phyloP scores from a whole-genome alignment of 2,797 vertebrate genomes.

The Prunella strophiata region DNA sequence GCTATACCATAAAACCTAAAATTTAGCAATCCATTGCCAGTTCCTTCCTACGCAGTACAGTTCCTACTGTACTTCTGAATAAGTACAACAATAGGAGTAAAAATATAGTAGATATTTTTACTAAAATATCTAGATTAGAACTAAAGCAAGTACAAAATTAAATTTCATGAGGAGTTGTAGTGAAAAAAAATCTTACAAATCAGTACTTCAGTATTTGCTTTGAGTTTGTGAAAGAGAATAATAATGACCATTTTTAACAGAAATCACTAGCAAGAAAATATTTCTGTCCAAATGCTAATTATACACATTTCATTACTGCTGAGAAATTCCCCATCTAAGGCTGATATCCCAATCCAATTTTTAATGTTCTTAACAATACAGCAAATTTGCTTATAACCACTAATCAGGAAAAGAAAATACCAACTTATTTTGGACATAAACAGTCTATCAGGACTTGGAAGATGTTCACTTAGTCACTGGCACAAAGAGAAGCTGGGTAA shows the following conservation, averaged over 20 bases:
- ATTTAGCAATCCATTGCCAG: not conserved
- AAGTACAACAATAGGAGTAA: not conserved
- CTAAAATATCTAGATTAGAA: not conserved
- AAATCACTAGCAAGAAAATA: not conserved
- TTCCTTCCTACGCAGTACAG: not conserved
- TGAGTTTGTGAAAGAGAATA: not conserved
- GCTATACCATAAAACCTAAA: not conserved
- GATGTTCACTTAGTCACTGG: not conserved
- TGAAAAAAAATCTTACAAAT: not conserved
- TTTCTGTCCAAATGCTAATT: not conserved
- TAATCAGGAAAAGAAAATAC: not conserved
- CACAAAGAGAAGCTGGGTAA: not conserved
- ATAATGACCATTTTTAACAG: not conserved
- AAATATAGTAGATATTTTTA: not conserved
- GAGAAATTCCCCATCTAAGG: not conserved
- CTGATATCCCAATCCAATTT: not conserved
- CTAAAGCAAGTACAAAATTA: not conserved
- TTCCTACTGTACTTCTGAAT: not conserved
- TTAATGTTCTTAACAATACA: not conserved
- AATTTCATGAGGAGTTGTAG: not conserved
- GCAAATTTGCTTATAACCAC: not conserved
- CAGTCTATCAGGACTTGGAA: not conserved
- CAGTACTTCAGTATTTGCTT: not conserved
- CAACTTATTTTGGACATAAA: not conserved
- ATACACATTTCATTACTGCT: not conserved